Base-by-base conservation (phyloP, 53 echinoderm and acorn worm species). In the Crossaster papposus region DNA sequence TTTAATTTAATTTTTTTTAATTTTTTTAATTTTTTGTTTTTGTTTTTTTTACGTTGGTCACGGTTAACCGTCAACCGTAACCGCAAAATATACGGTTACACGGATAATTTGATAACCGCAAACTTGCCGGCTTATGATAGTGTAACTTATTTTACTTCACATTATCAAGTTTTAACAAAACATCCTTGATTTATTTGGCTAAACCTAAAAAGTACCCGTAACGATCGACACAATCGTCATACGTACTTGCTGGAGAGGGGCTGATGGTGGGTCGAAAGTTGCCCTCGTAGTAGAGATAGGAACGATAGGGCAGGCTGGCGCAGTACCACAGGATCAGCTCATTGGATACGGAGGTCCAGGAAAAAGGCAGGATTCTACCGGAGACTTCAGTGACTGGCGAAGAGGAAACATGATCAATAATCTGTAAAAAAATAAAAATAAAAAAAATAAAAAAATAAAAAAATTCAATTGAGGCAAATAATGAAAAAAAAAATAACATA, bases 221-320 rank as follows among this genome's bases (percentile, higher is more conserved):
- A 22, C 9, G 28, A 65, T n/a, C n/a, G n/a, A n/a, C n/a, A n/a
- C 65, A 22, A 6, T 23, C 18, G 1, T 64, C 12, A 8, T 14
- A 82, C 94, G 54, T 90, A 94, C 94, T 81, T 31, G 94, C 92
- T 24, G 94, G 92, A 26, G 68, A 73, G 7, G 92, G 92, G 50
- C 86, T 89, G 15, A 81, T 53, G 15, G 90, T 81, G 36, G 87
- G 72, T 64, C 88, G 70, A 34, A 90, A 90, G 71, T 78, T 82
- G 7, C 78, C 92, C 79, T 85, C 81, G 75, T 89, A 94, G 55
- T 87, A 68, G 65, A 94, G 50, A 51, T 94, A 94, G 35, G 90
- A 90, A 14, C 92, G 92, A 78, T 90, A 92, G 8, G 94, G 92
- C 10, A 81, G 83, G 30, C 90, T 88, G 55, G 93, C 83, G 65